Conservation (phyloP, 2,113 vertebrate species). For the Anas platyrhynchos region DNA sequence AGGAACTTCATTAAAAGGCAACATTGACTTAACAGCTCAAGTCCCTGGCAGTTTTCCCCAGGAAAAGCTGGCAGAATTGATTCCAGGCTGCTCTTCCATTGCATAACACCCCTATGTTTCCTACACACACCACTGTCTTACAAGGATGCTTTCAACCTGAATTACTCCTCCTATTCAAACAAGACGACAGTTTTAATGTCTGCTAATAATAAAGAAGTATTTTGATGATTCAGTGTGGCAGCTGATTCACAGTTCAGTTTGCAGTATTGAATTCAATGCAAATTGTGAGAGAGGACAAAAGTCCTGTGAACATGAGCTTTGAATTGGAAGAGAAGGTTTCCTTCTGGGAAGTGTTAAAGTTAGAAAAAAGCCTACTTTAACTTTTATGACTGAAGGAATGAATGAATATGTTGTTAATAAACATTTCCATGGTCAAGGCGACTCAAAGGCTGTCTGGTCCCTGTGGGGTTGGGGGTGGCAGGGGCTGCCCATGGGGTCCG, state of each 20-base stretch:
- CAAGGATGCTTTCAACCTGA: background rate
- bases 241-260: background rate
- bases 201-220: slow-evolving; percentile 1
- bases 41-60: slow-evolving; percentile 1
- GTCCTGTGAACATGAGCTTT: background rate
- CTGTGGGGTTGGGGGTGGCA: background rate
- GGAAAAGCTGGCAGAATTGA: slow-evolving; percentile 16
- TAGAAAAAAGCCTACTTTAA: background rate
- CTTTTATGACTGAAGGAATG: background rate
- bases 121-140: background rate
- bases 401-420: background rate
- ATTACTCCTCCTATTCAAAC: background rate
- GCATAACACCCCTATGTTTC: background rate
- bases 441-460: background rate
- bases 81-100: slow-evolving; percentile 25
- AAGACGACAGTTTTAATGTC: background rate
- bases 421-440: background rate
- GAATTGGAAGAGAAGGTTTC: background rate
- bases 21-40: slow-evolving; percentile 49
- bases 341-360: background rate
- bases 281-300: background rate
- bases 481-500: accelerated
- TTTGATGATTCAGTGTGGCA: background rate
- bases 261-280: background rate
- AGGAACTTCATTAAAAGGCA: slow-evolving; percentile 55